Conservation (phyloP, 2,888 invertebrate genomes). For the Lycaena phlaeas region DNA sequence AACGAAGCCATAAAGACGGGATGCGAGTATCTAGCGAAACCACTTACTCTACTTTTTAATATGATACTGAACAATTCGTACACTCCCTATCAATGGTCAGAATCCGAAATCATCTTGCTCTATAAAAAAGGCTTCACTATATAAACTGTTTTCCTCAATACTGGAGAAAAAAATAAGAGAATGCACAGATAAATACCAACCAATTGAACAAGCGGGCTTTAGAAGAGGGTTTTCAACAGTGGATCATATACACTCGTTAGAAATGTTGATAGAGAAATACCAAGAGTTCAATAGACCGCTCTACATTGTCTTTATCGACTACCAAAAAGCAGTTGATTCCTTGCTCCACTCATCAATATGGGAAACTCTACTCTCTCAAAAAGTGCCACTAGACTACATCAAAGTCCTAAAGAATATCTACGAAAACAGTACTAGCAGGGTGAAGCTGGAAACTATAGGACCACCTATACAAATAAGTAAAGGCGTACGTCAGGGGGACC, state of each 20-base stretch:
- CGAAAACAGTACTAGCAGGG: conserved; percentile 4
- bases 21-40: neutral
- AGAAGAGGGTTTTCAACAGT: conserved; percentile 12
- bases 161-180: neutral
- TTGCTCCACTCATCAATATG: conserved; percentile 3
- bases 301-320: neutral
- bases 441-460: conserved; percentile 1
- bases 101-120: neutral
- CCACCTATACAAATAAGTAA: conserved; percentile 1
- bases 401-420: conserved; percentile 3
- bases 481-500: conserved; percentile 8
- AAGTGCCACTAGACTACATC: conserved; percentile 4
- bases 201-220: conserved; percentile 15
- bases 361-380: conserved; percentile 3
- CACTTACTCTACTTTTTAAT: neutral
- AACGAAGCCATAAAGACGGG: neutral
- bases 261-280: conserved; percentile 18
- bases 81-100: neutral
- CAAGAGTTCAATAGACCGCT: conserved; percentile 14
- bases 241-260: conserved; percentile 17
- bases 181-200: conserved; percentile 3
- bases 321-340: neutral
- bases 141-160: neutral
- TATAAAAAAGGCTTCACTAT: neutral
- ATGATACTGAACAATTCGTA: neutral